Base-by-base conservation (phyloP, 2,888 invertebrate genomes). In the Cerastis rubricosa region DNA sequence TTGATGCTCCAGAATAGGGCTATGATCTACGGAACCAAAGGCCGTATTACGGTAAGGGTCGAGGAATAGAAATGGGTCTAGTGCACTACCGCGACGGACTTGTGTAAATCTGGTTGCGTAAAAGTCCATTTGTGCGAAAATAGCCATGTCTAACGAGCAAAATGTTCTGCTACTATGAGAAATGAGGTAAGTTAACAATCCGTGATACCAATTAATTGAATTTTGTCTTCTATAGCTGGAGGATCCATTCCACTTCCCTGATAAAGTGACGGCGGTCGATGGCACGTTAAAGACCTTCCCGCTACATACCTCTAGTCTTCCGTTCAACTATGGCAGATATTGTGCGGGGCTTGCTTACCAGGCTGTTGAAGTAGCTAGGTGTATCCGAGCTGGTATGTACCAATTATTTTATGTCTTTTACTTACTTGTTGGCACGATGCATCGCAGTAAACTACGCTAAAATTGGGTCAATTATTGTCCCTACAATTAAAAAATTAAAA, bases 331-430 rank as follows among this genome's bases (percentile, higher is more conserved):
- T 86, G 85, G 68, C 0, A 98, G n/a, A n/a, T n/a, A 98, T 90
- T 98, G 98, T 76, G 97, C 97, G 45, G 98, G 98, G 2, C 94
- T 99, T 71, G 96, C 97, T 45, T 98, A 97, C 90, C 97, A 99
- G 94, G 98, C 98, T 6, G 95, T 97, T 70, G 98, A 98, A 94
- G 98, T 97, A 4, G 97, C 98, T 40, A 96, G 97, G 84, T 98
- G 98, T 89, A 97, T 99, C 59, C 94, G 96, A 89, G 92, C 91
- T 89, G 96, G 96, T 96, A 78, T 71, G 84, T 81, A 43, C 29
- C 40, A 40, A 40, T 7, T n/a, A 68, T 68, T 11, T 78, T 19
- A 29, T 22, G 68, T 43, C 1, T 29, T 43, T n/a, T 57, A 29
- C 6, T 17, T 43, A 25, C 22, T n/a, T n/a, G n/a, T 61, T 22